Conservation (phyloP, 1,140 invertebrate species). For the fruit fly (Drosophila melanogaster) region Release_6_plus_ISO1_MT NT_037436.4:10155001-10155500, state of each 20-base stretch:
- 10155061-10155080: constrained; percentile 63
- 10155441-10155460: constrained; percentile 64
- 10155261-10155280: constrained; percentile 66
- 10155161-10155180: constrained; percentile 80
- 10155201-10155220: constrained; percentile 30
- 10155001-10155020: constrained; percentile 18
- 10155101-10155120: constrained; percentile 75
- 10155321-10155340: constrained; percentile 58
- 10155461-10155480: constrained; percentile 80
- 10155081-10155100: constrained; percentile 72
- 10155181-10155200: constrained; percentile 73
- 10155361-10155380: constrained; percentile 67
- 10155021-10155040: neutral
- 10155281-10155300: constrained; percentile 73
- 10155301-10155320: constrained; percentile 45
- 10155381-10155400: constrained; percentile 65
- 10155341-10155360: constrained; percentile 80
- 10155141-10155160: constrained; percentile 70
- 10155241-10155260: constrained; percentile 13
- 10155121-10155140: constrained; percentile 72
- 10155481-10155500: constrained; percentile 66
- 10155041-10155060: neutral
- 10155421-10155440: constrained; percentile 31
- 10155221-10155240: constrained; percentile 2
- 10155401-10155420: constrained; percentile 59